Evolutionary conservation across 2,888 invertebrate species (phyloP).

Genomic region (Dioctria rufipes): DNA sequence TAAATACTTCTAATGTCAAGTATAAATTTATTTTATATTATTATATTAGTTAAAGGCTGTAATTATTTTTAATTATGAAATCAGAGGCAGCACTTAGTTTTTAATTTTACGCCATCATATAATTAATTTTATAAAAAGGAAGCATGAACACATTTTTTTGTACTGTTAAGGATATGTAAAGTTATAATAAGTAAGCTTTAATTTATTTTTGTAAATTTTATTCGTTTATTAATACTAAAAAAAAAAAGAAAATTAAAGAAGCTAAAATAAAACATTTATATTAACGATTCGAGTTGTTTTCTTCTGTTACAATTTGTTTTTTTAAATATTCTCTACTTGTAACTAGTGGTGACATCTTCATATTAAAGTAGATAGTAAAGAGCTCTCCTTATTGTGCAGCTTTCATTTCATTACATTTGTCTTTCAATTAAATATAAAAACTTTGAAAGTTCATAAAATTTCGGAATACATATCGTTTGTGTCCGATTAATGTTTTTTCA

Average conservation of each 20-base stretch:
- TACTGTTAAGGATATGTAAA: slow-evolving; percentile 18
- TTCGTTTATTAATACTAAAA: slow-evolving; percentile 59
- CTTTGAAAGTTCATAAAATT: too few species aligned
- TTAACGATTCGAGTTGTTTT: background rate
- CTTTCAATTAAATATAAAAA: too few species aligned
- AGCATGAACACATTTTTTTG: slow-evolving; percentile 10
- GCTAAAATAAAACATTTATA: slow-evolving; percentile 27
- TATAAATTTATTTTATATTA: background rate
- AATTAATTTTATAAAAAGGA: background rate
- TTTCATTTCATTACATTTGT: too few species aligned
- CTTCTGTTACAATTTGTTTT: background rate
- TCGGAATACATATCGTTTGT: too few species aligned
- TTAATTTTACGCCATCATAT: too few species aligned
- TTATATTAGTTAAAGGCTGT: background rate
- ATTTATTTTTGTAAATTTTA: slow-evolving; percentile 60
- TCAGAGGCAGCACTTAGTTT: too few species aligned
- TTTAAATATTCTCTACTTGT: background rate
- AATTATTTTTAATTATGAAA: slow-evolving; percentile 19
- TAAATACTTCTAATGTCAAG: too few species aligned
- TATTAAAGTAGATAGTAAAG: too few species aligned
- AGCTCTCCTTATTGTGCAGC: too few species aligned
- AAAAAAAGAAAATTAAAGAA: slow-evolving; percentile 56
- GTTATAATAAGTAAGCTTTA: slow-evolving; percentile 55
- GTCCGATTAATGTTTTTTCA: too few species aligned
- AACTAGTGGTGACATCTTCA: background rate